Conservation (phyloP, 2,797 vertebrate genomes). For the Centroberyx gerrardi region DNA sequence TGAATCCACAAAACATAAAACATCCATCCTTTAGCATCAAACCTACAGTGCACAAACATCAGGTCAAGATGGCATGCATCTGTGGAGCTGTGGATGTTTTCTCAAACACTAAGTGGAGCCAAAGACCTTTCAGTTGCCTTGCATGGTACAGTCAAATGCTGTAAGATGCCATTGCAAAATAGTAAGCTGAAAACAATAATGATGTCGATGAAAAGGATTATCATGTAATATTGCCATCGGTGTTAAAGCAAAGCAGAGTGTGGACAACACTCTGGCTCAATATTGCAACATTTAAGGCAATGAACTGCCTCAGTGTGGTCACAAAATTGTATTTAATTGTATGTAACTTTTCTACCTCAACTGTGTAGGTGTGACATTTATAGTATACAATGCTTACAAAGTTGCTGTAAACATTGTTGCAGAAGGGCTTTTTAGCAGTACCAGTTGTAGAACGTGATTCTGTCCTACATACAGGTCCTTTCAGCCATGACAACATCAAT, state of each 20-base stretch:
- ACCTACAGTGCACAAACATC: neutral
- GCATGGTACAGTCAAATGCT: too few species aligned
- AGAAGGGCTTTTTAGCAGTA: neutral
- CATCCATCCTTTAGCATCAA: neutral
- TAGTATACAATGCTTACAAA: neutral
- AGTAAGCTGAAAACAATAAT: too few species aligned
- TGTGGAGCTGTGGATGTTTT: neutral
- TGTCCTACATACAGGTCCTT: neutral
- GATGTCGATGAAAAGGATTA: too few species aligned
- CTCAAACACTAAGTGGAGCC: too few species aligned
- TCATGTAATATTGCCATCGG: too few species aligned
- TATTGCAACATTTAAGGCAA: neutral
- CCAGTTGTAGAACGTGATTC: neutral
- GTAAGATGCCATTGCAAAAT: too few species aligned
- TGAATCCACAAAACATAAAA: neutral
- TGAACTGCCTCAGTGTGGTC: neutral
- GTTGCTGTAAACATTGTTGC: neutral
- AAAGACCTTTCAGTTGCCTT: too few species aligned
- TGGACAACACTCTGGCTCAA: neutral
- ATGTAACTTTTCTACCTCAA: neutral
- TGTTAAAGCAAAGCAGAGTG: too few species aligned
- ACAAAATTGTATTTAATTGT: too few species aligned
- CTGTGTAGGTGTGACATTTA: neutral
- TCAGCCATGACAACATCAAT: slow-evolving; percentile 26
- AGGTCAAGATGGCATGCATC: neutral